Evolutionary conservation across 2,797 vertebrate species (phyloP), one percentile per base, ranked within the genome.

Genomic region (Poeciliopsis infans): DNA sequence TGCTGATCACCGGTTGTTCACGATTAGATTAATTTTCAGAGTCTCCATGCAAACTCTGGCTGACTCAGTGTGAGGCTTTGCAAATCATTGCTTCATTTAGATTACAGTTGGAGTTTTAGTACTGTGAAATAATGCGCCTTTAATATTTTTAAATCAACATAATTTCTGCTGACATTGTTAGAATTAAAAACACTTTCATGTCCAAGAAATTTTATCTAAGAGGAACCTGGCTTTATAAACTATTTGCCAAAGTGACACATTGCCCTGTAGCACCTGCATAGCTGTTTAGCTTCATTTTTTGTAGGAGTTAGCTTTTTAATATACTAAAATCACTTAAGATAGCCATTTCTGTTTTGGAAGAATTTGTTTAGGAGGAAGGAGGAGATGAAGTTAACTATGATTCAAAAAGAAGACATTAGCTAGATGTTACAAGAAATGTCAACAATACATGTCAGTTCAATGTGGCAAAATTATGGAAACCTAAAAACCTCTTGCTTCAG

Each of bases 71-170:
- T 36, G 31, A 39, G 16, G 36, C 33, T 66, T 36, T 23, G 11
- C 33, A 46, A 46, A 46, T 31, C 25, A 25, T 8, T 8, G 45
- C 59, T 25, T 31, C 61, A 84, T 87, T 90, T 86, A 85, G 74
- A 85, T 77, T 51, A 85, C 81, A 25, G 20, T 68, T 7, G 5
- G 23, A 51, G 41, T 43, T 69, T 43, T 45, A 43, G 23, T 6
- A 39, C 20, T 11, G 36, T 68, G 20, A 25, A 43, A 43, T 69
- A 69, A 43, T n/a, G 10, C 4, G 2, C 11, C 25, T 13, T 43
- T 45, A 12, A 69, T n/a, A n/a, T 20, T 41, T 39, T 36, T 39
- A 7, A 66, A 23, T 36, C 3, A 64, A 36, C 31, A 36, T 33
- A 8, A 64, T 64, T 64, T 36, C 7, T 36, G 33, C 4, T 64